A percentile compares a stretch with the other conserved stretches of the same genome.
Conservation (phyloP, 2,888 invertebrate species). For the Choreutis nemorana region DNA sequence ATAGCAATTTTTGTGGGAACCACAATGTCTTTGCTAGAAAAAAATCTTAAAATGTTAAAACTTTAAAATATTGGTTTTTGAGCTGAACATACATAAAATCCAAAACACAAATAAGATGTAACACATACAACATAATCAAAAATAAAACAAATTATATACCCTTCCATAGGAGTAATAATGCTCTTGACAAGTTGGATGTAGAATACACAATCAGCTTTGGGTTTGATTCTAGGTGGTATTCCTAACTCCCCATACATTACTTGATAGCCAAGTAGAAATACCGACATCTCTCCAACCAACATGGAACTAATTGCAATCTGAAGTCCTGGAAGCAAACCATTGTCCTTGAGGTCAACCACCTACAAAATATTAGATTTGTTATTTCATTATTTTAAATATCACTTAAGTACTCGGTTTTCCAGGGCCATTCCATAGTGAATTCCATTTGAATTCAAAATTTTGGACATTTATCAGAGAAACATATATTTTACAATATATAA, state of each 20-base stretch:
- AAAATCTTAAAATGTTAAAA: no score
- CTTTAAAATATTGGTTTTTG: background rate
- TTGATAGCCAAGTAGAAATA: slow-evolving; percentile 77
- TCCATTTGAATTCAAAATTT: no score
- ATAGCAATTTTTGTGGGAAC: no score
- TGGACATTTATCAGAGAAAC: no score
- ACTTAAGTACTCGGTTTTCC: no score
- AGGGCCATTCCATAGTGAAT: no score
- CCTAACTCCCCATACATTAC: slow-evolving; percentile 80
- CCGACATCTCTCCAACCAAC: slow-evolving; percentile 79
- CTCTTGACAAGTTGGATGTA: slow-evolving; percentile 72
- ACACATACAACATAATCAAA: slow-evolving; percentile 17
- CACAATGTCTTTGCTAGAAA: no score
- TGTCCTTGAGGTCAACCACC: slow-evolving; percentile 44
- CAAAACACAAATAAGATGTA: no score
- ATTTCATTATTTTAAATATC: no score
- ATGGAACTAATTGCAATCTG: slow-evolving; percentile 78
- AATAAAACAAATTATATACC: slow-evolving; percentile 21
- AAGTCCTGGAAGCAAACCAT: slow-evolving; percentile 69
- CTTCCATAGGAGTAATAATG: slow-evolving; percentile 51
- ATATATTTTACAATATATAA: no score
- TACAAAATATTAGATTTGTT: slow-evolving; percentile 28
- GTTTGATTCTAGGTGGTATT: slow-evolving; percentile 80
- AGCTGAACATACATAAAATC: no score
- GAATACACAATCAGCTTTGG: slow-evolving; percentile 75